Evolutionary conservation across 2,113 vertebrate species (phyloP).

Genomic region (Protobothrops mucrosquamatus): DNA sequence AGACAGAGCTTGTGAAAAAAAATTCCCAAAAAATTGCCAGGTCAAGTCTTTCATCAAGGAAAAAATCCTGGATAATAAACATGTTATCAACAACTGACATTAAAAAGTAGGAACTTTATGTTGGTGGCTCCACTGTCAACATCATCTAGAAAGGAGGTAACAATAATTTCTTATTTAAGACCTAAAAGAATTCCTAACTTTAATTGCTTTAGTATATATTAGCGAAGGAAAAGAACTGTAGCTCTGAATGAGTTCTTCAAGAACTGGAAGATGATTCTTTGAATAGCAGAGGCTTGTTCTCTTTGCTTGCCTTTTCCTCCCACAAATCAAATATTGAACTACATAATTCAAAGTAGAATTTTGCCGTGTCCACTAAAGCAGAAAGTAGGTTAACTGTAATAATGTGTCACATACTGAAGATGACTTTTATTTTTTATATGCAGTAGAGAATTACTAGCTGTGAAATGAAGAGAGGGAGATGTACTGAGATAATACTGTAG

Average conservation of each 20-base stretch:
- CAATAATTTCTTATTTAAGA: not conserved
- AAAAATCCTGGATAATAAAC: not conserved
- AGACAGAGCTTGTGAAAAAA: not conserved
- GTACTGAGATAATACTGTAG: not conserved
- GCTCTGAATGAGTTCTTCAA: not conserved
- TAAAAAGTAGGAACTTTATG: not conserved
- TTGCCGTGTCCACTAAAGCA: slow-evolving; percentile 25
- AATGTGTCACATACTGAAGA: slow-evolving; percentile 22
- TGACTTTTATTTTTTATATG: not conserved
- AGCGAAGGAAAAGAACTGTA: slow-evolving; percentile 10
- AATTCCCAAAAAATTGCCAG: not conserved
- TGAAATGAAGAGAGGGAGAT: not conserved
- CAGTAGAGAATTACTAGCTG: not conserved
- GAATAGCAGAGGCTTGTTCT: slow-evolving; percentile 41
- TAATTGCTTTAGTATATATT: slow-evolving; percentile 28
- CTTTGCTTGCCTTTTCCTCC: slow-evolving; percentile 22
- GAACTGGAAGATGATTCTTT: slow-evolving; percentile 37
- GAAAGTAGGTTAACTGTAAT: not conserved
- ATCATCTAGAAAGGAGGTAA: not conserved
- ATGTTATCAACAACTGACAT: not conserved
- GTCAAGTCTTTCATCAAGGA: not conserved
- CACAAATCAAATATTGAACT: slow-evolving; percentile 30
- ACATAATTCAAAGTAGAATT: slow-evolving; percentile 44
- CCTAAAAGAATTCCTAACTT: not conserved
- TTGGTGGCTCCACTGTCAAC: not conserved